phyloP scores from a whole-genome alignment of 2,797 vertebrate genomes.

The Myiotriccus ornatus region DNA sequence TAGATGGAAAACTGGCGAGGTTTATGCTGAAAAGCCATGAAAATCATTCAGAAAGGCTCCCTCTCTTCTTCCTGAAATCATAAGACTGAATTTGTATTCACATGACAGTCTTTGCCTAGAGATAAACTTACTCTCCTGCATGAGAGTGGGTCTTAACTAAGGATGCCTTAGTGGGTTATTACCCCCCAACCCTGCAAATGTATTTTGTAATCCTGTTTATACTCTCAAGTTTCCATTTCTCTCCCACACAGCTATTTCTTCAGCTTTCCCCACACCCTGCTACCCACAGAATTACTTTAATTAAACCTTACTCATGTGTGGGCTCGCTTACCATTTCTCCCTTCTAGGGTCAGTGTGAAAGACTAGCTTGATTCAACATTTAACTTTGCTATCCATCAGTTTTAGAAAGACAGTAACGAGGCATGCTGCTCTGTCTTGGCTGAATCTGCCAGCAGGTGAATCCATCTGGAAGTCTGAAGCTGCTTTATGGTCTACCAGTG shows the following conservation, averaged over 20 bases:
- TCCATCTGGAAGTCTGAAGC: not conserved
- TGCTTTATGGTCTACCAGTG: not conserved
- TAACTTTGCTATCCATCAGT: not conserved
- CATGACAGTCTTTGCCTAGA: not conserved
- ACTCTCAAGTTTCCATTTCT: not conserved
- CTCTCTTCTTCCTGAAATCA: not conserved
- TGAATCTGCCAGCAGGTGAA: not conserved
- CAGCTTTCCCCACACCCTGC: not conserved
- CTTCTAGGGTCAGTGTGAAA: not conserved
- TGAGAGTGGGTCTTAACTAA: not conserved
- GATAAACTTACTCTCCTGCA: not conserved
- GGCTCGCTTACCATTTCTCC: not conserved
- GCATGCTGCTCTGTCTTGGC: not conserved
- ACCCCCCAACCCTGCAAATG: not conserved
- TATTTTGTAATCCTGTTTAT: not conserved
- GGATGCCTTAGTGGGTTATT: not conserved
- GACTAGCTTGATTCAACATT: not conserved
- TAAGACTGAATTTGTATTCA: not conserved
- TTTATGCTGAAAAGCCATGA: not conserved
- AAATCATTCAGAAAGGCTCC: not conserved
- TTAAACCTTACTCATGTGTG: not conserved
- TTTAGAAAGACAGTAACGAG: not conserved
- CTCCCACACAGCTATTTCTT: not conserved
- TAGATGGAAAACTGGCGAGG: not conserved
- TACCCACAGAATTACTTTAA: constrained; percentile 17